A percentile compares a stretch with the other conserved stretches of the same genome.
These are phyloP conservation scores for Phyllostomus hastatus DNA, from an alignment of 2,113 vertebrate genomes.

Conservation along the genomic window DNA sequence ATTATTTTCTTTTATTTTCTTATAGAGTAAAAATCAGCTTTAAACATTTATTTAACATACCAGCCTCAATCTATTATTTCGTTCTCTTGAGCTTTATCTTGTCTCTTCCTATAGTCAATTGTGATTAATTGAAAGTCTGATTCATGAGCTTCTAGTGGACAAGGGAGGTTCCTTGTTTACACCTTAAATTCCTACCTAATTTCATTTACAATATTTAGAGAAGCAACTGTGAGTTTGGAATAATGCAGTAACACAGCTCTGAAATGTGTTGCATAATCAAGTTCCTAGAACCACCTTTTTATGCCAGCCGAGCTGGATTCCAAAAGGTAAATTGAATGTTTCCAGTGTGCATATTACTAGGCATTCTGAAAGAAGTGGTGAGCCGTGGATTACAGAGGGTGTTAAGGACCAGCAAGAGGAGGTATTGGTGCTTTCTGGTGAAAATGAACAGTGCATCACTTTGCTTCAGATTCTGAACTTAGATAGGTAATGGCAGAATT, in stretches of 20 bases:
- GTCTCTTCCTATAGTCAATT: neutral
- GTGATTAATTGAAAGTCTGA: neutral
- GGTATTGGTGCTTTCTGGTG: neutral
- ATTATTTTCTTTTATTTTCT: neutral
- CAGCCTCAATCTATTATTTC: neutral
- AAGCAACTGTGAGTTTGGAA: neutral
- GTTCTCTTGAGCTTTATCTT: neutral
- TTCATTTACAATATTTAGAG: neutral
- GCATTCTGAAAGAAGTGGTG: neutral
- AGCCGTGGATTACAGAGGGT: neutral
- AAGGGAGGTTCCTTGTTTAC: neutral
- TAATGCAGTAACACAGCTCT: neutral
- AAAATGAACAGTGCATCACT: neutral
- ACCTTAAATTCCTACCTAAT: neutral
- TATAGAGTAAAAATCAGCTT: neutral
- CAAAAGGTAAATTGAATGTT: neutral
- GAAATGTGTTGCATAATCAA: neutral
- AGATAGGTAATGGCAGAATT: neutral
- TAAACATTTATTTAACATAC: neutral
- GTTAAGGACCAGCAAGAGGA: neutral
- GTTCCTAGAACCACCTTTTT: neutral
- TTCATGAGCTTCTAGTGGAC: neutral
- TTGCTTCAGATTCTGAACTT: neutral
- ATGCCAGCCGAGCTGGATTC: neutral
- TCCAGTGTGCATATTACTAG: neutral